Evolutionary conservation across 2,113 vertebrate genomes (phyloP).

Genomic region (Columba livia): DNA sequence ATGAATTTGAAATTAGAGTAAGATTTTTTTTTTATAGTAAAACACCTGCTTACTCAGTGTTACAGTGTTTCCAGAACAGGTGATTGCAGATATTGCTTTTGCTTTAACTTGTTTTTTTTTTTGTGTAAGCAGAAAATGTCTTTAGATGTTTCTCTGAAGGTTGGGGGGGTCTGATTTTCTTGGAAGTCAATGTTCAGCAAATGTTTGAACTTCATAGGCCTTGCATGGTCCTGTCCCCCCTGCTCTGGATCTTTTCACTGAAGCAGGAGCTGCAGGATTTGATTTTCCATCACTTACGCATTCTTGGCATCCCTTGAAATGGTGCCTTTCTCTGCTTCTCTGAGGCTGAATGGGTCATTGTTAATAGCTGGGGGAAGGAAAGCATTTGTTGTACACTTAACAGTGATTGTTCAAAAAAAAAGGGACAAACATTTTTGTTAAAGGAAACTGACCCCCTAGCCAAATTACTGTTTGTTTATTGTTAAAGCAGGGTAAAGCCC

Average conservation of each 20-base stretch:
- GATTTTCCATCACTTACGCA: background rate
- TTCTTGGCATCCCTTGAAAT: background rate
- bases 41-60: constrained; percentile 6
- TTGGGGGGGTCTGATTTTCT: background rate
- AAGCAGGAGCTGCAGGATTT: background rate
- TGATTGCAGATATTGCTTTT: background rate
- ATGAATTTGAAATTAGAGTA: constrained; percentile 37
- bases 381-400: background rate
- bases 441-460: background rate
- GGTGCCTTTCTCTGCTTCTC: background rate
- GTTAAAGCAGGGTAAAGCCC: background rate
- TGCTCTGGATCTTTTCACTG: background rate
- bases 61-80: background rate
- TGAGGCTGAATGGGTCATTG: background rate
- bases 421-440: background rate
- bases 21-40: background rate
- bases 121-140: background rate
- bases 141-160: background rate
- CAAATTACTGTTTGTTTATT: background rate
- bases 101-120: background rate
- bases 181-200: background rate
- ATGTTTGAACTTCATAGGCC: background rate
- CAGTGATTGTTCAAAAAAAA: background rate
- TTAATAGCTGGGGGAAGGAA: background rate
- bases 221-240: background rate